A percentile compares a stretch with the other conserved stretches of the same genome.
phyloP scores from a whole-genome alignment of 2,888 invertebrate genomes.

The Andrena marginata region DNA sequence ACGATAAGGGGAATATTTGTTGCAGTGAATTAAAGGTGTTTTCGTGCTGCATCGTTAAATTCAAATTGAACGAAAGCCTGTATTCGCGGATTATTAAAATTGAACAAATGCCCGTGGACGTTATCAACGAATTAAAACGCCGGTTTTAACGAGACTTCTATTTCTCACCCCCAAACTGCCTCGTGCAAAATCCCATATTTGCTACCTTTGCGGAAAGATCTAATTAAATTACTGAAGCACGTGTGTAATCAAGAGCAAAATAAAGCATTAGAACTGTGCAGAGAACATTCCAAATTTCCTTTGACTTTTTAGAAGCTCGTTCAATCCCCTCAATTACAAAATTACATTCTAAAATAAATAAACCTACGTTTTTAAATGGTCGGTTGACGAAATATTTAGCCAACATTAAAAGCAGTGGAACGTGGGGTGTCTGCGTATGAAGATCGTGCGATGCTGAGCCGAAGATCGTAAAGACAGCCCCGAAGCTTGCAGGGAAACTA shows the following conservation, averaged over 20 bases:
- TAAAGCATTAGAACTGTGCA: neutral
- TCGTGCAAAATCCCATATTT: neutral
- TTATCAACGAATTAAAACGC: neutral
- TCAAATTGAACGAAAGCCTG: too few relatives aligned
- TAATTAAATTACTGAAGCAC: too few relatives aligned
- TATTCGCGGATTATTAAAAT: too few relatives aligned
- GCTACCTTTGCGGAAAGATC: neutral
- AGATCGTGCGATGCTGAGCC: neutral
- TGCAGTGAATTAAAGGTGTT: too few relatives aligned
- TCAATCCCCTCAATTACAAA: neutral
- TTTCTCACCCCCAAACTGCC: neutral
- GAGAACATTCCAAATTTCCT: too few relatives aligned
- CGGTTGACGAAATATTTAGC: neutral
- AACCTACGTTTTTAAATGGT: neutral
- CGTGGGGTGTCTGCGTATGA: neutral
- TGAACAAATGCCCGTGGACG: neutral
- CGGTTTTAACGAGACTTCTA: neutral
- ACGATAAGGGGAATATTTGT: too few relatives aligned
- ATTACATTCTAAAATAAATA: neutral
- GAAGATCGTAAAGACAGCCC: too few relatives aligned
- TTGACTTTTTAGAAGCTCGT: too few relatives aligned
- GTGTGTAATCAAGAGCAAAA: neutral
- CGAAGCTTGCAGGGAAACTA: constrained; percentile 1
- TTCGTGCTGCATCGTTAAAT: too few relatives aligned
- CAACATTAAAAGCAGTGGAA: neutral